A percentile compares a stretch with the other conserved stretches of the same genome.
These are phyloP conservation scores for Psittacus erithacus DNA, from an alignment of 2,113 vertebrate species.

Conservation along the genomic window DNA sequence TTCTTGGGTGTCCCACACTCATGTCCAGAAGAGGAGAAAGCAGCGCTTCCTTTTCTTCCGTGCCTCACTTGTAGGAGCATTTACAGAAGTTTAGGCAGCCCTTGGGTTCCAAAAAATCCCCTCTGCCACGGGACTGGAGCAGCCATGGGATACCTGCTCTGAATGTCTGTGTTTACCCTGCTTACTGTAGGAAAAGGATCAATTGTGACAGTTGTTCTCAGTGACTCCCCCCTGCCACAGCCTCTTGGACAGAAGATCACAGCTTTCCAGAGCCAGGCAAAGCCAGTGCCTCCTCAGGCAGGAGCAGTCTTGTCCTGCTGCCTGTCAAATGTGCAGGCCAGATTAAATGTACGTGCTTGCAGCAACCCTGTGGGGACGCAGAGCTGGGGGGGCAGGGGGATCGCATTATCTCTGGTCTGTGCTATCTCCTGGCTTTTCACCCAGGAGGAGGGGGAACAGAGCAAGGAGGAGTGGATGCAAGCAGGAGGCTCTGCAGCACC, in stretches of 20 bases:
- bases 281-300: neutral
- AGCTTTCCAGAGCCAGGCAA: neutral
- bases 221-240: neutral
- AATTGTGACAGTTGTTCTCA: neutral
- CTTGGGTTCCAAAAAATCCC: neutral
- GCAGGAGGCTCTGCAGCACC: fast-evolving
- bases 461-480: neutral
- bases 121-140: neutral
- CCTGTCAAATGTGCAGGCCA: fast-evolving
- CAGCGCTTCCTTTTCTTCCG: neutral
- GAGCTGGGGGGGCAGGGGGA: neutral
- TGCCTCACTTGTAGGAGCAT: neutral
- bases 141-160: neutral
- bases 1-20: neutral
- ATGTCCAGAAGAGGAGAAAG: neutral
- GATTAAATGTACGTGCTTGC: fast-evolving
- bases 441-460: neutral
- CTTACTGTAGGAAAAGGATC: neutral
- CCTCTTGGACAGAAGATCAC: neutral
- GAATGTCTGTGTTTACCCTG: neutral
- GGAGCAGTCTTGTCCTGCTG: neutral
- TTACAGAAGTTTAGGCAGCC: neutral
- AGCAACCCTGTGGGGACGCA: fast-evolving
- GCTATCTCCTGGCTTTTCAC: neutral
- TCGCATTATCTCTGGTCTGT: neutral